Evolutionary conservation across 2,797 vertebrate species (phyloP), one percentile per base, ranked within the genome.

Genomic region (Enteromius viviparus): DNA sequence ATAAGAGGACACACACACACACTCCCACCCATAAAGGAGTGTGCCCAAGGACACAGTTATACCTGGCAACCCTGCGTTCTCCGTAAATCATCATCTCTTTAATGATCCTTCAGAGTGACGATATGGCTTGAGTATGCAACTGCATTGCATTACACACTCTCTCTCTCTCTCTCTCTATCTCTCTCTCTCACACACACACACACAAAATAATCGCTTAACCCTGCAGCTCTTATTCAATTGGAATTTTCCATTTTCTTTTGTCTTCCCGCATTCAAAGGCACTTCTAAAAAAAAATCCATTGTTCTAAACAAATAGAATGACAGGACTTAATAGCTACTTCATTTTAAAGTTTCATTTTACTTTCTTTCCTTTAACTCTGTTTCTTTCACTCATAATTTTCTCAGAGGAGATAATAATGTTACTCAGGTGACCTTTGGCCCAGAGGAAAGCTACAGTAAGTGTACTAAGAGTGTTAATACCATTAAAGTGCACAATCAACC

Each of bases 171-270:
- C 40, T 58, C 80, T 64, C 72, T 40, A 62, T 72, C 29, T 37
- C 55, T 58, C 49, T 42, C 40, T 2, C 40, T 58, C 80, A 53
- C 64, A 62, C 45, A 70, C 32, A 42, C 10, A 78, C 23, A 47
- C 32, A 71, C 47, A 68, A 6, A 1, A 49, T 9, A 71, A 32
- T 40, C 1, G 0, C 1, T 9, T 40, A 60, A 75, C 60, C 60
- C 76, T 68, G 66, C 51, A 23, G 76, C 26, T 58, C n/a, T 80
- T 53, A 85, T 76, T 76, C 42, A 77, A 80, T 19, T 76, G 53
- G 29, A 89, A 85, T 51, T 89, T 83, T 60, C 26, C 62, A 69
- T 77, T 83, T 68, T 69, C 23, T 45, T 74, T 81, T 29, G 23
- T 66, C 49, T 42, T 15, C 23, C 34, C 1, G 1, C n/a, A 58